Conservation (phyloP, 2,888 invertebrate genomes). For the Carterocephalus palaemon region DNA sequence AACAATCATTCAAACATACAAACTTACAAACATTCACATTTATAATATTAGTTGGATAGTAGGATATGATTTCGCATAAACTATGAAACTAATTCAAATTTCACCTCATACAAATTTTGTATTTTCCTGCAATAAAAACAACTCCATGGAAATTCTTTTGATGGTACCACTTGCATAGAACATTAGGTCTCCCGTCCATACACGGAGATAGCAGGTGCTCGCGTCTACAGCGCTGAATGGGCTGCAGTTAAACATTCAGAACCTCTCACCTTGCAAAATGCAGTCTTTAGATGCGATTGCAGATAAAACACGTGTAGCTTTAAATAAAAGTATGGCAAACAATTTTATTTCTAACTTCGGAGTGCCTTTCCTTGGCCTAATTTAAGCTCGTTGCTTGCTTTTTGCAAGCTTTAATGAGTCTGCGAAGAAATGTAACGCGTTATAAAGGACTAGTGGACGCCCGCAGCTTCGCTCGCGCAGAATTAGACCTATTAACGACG, state of each 20-base stretch:
- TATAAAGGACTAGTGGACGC: too few relatives aligned
- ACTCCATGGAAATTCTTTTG: slow-evolving; percentile 8
- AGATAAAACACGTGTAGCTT: slow-evolving; percentile 14
- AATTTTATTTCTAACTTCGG: slow-evolving; percentile 12
- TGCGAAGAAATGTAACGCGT: neutral
- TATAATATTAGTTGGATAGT: too few relatives aligned
- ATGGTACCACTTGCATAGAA: slow-evolving; percentile 2
- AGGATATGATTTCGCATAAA: too few relatives aligned
- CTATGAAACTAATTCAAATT: too few relatives aligned
- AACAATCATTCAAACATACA: too few relatives aligned
- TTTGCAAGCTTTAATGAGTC: neutral
- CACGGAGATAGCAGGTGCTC: slow-evolving; percentile 7
- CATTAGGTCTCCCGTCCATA: slow-evolving; percentile 9
- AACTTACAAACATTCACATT: too few relatives aligned
- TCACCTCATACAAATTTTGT: neutral
- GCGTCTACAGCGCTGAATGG: slow-evolving; percentile 12
- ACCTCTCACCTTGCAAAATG: slow-evolving; percentile 21
- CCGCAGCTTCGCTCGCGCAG: too few relatives aligned
- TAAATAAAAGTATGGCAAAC: slow-evolving; percentile 10
- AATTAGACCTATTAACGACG: too few relatives aligned
- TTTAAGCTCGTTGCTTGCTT: neutral
- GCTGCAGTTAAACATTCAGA: slow-evolving; percentile 17
- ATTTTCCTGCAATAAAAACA: neutral
- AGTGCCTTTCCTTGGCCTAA: slow-evolving; percentile 11
- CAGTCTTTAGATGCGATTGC: slow-evolving; percentile 20